These are phyloP conservation scores for Vulpes vulpes DNA, from an alignment of 2,113 vertebrate genomes.

Conservation along the genomic window DNA sequence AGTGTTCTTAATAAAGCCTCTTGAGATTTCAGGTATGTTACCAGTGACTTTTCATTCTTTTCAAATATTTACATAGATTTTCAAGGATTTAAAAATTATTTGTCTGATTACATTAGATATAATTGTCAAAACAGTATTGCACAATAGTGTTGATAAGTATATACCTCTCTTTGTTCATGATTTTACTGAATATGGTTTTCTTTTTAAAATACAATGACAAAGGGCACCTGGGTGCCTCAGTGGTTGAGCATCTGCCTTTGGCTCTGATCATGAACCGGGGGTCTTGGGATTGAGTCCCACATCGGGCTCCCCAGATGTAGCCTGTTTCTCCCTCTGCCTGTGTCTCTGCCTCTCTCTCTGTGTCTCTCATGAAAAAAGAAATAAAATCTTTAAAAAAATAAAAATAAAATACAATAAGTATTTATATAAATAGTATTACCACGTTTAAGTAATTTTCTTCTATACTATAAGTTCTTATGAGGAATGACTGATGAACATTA, in stretches of 20 bases:
- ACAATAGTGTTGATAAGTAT: background rate
- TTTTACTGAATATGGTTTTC: background rate
- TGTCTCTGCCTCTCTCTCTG: too few relatives aligned
- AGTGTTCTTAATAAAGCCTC: background rate
- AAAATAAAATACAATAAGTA: background rate
- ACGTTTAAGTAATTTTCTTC: background rate
- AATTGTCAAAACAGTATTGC: slow-evolving; percentile 11
- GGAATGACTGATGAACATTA: background rate
- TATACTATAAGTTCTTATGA: background rate
- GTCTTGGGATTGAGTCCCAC: too few relatives aligned
- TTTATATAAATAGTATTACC: background rate
- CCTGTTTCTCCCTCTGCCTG: too few relatives aligned
- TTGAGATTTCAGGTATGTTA: background rate
- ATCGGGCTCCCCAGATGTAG: too few relatives aligned
- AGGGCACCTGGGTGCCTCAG: too few relatives aligned
- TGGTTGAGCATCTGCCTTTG: too few relatives aligned
- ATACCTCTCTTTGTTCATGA: background rate
- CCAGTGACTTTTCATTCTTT: background rate
- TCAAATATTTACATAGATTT: background rate
- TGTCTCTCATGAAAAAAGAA: too few relatives aligned
- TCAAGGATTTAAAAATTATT: background rate
- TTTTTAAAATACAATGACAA: background rate
- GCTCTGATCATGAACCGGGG: too few relatives aligned
- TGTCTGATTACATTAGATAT: background rate
- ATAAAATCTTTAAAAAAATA: too few relatives aligned